Evolutionary conservation across 2,888 invertebrate species (phyloP).

Genomic region (Pachliopta kotzebuea): DNA sequence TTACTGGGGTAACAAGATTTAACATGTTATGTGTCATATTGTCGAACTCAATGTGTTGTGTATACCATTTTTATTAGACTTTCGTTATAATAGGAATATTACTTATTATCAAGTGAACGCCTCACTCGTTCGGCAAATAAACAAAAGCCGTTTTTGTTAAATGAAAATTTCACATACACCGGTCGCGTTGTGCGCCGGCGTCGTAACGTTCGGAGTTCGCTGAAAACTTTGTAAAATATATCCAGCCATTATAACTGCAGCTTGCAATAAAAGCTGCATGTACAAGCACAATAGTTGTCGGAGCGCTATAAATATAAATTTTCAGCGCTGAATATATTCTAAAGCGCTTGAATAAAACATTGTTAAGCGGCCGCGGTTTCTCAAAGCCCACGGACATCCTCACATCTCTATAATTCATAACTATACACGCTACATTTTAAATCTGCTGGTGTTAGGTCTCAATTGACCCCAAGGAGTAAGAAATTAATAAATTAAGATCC

Average conservation of each 20-base stretch:
- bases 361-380: background rate
- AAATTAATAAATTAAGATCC: no score
- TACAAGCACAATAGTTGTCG: conserved; percentile 15
- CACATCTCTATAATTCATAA: background rate
- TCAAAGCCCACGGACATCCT: no score
- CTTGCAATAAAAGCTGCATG: conserved; percentile 18
- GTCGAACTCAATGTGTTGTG: no score
- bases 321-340: conserved; percentile 22
- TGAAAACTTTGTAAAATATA: conserved; percentile 17
- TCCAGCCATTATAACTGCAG: conserved; percentile 4
- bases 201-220: conserved; percentile 9
- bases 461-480: no score
- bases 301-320: conserved; percentile 22
- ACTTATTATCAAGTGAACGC: no score
- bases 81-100: no score
- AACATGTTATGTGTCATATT: no score
- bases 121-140: no score
- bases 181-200: background rate
- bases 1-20: no score
- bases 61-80: no score
- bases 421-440: background rate
- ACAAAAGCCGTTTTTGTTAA: no score
- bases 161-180: background rate
- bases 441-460: no score
- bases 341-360: conserved; percentile 13